Conservation (phyloP, 1,140 invertebrate genomes). For the Drosophila nigrodunni region DNA sequence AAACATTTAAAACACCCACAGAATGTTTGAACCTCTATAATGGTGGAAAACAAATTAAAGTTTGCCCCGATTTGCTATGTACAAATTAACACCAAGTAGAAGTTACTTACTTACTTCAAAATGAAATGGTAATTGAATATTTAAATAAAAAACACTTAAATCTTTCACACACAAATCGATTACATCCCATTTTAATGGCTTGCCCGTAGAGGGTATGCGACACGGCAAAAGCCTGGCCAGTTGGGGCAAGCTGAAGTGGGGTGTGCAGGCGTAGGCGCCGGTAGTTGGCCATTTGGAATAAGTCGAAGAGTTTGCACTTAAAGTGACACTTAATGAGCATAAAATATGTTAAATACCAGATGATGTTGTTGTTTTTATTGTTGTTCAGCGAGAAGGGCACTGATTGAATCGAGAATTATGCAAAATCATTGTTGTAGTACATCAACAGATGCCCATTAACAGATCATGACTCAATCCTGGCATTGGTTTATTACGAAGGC, state of each 20-base stretch:
- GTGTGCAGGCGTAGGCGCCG: slow-evolving; percentile 7
- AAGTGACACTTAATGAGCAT: slow-evolving; percentile 66
- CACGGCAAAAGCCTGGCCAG: slow-evolving; percentile 9
- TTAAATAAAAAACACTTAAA: too few relatives aligned
- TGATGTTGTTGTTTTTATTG: slow-evolving; percentile 30
- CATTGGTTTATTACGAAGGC: slow-evolving; percentile 13
- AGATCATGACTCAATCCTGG: slow-evolving; percentile 48
- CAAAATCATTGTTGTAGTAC: slow-evolving; percentile 49
- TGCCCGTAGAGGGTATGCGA: slow-evolving; percentile 5
- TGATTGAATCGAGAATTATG: slow-evolving; percentile 41
- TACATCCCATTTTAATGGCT: not conserved
- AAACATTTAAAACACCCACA: too few relatives aligned
- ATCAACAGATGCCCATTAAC: slow-evolving; percentile 44
- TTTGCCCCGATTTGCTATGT: too few relatives aligned
- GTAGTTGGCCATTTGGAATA: slow-evolving; percentile 44
- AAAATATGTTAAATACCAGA: slow-evolving; percentile 63
- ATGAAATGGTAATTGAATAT: too few relatives aligned
- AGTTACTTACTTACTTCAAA: too few relatives aligned
- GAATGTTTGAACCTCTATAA: too few relatives aligned
- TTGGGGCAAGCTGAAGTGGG: not conserved
- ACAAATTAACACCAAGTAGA: not conserved
- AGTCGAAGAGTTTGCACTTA: slow-evolving; percentile 56
- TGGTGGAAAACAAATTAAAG: too few relatives aligned
- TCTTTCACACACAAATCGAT: not conserved
- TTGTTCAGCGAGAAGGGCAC: slow-evolving; percentile 25